A percentile compares a stretch with the other conserved stretches of the same genome.
These are phyloP conservation scores for Dasyurus viverrinus DNA, from an alignment of 2,113 vertebrate species.

Conservation along the genomic window DNA sequence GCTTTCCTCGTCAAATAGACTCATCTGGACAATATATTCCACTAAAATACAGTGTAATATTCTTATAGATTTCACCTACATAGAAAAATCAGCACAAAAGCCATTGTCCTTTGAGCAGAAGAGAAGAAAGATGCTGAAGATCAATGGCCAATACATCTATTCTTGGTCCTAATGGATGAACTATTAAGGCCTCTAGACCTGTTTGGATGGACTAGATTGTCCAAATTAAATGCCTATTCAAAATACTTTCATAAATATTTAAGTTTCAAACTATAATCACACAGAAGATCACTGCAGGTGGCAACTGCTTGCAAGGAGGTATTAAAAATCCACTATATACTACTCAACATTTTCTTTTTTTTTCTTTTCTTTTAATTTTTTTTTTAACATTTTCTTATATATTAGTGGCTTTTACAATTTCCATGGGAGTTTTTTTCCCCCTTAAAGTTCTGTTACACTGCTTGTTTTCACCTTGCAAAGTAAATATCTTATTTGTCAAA, in stretches of 20 bases:
- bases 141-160: neutral
- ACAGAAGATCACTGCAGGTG: neutral
- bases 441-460: neutral
- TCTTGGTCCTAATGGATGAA: neutral
- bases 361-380: no score
- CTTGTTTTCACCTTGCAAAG: neutral
- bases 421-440: neutral
- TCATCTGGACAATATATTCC: neutral
- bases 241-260: slow-evolving; percentile 1
- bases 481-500: neutral
- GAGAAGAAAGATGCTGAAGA: neutral
- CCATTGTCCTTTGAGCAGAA: slow-evolving; percentile 1
- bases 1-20: neutral
- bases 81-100: slow-evolving; percentile 23
- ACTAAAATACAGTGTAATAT: neutral
- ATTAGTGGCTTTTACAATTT: neutral
- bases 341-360: neutral
- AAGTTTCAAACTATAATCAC: neutral
- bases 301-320: neutral
- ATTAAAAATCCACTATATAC: neutral
- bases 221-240: neutral
- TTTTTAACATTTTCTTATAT: neutral
- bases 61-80: neutral
- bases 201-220: neutral
- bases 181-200: neutral